Evolutionary conservation across 2,797 vertebrate genomes (phyloP), one percentile per base, ranked within the genome.

Genomic region (Darevskia nairensis): DNA sequence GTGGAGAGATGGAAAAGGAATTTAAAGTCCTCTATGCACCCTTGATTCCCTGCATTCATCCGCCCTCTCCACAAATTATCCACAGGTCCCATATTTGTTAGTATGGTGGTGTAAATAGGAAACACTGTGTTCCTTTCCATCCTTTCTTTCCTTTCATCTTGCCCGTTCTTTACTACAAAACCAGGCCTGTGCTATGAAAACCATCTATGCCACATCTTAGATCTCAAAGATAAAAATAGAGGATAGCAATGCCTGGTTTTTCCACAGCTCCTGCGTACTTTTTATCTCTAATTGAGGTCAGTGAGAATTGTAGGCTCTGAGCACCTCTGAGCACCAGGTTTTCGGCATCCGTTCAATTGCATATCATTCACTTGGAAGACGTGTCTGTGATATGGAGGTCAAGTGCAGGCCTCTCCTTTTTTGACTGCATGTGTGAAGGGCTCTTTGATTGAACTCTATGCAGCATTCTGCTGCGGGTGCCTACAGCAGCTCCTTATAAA

Each of bases 401-500:
- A 90, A 92, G 72, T 75, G 55, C 27, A 72, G 91, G 72, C 81
- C 61, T 90, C 79, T 74, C 46, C 77, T 86, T 81, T 77, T 79
- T 13, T 87, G 69, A 59, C 1, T 19, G 46, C 87, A 68, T 50
- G 3, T 74, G 77, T 76, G 35, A n/a, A 68, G 59, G 77, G 59
- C 59, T 85, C 6, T 66, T 59, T 55, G 61, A 89, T 44, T 80
- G 81, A 88, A 84, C 69, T 92, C 46, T 72, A 80, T 92, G 59
- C 71, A 25, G 66, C 89, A 85, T 76, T 82, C n/a, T 4, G 75
- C 74, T 25, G 83, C 87, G 59, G 90, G 80, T 88, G 91, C 50
- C 92, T 84, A 88, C 41, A 27, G 79, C 44, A 78, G 71, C 80
- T 94, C 74, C 91, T 93, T 92, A 86, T 90, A 80, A 72, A 86